These are phyloP conservation scores for Drosophila prostipennis DNA, from an alignment of 2,888 invertebrate genomes.

Conservation along the genomic window DNA sequence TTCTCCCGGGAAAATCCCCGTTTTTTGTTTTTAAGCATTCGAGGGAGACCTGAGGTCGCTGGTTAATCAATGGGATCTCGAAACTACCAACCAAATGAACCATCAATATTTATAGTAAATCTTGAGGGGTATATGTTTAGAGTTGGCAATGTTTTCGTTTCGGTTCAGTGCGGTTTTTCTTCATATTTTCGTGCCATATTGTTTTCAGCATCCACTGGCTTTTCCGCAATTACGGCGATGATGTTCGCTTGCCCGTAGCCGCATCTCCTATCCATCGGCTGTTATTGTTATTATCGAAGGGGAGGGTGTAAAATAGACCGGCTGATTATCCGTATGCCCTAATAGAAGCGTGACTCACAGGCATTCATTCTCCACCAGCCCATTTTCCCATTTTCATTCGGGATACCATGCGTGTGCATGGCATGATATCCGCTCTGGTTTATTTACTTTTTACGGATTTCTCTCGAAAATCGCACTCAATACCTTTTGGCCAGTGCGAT, in stretches of 20 bases:
- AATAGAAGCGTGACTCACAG: constrained; percentile 53
- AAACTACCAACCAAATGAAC: constrained; percentile 14
- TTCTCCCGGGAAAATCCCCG: constrained; percentile 43
- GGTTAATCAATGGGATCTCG: constrained; percentile 51
- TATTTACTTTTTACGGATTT: constrained; percentile 52
- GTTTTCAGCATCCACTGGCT: constrained; percentile 39
- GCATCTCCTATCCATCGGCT: constrained; percentile 19
- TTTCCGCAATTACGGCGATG: constrained; percentile 36
- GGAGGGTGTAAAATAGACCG: background rate
- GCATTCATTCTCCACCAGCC: constrained; percentile 21
- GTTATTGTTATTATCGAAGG: constrained; percentile 31
- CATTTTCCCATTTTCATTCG: constrained; percentile 1
- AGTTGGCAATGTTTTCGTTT: constrained; percentile 13
- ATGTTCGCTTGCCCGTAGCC: constrained; percentile 24
- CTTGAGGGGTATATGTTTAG: constrained; percentile 21
- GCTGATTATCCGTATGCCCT: constrained; percentile 27
- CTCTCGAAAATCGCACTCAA: constrained; percentile 37
- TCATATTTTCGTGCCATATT: constrained; percentile 16
- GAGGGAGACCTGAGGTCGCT: constrained; percentile 9
- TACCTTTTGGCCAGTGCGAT: constrained; percentile 21
- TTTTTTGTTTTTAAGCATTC: constrained; percentile 3
- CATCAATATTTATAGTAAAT: constrained; percentile 35
- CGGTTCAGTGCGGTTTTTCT: constrained; percentile 19
- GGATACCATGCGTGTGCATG: constrained; percentile 13
- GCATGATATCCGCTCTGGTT: constrained; percentile 46